Evolutionary conservation across 2,888 invertebrate genomes (phyloP), one percentile per base, ranked within the genome.

Genomic region (Harpalus rufipes): DNA sequence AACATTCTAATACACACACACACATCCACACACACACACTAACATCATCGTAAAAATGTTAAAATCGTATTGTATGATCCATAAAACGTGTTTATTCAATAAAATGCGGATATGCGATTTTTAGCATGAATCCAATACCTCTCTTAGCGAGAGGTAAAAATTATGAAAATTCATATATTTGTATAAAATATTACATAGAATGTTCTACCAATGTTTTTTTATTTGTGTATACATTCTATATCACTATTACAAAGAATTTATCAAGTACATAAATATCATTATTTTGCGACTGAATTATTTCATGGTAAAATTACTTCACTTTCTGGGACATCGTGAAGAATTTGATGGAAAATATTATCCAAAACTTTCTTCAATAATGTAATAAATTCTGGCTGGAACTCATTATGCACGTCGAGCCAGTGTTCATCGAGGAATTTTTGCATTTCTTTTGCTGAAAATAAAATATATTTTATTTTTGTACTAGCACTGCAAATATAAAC

Each of bases 381-480:
- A 10, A 7, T 82, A 14, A 81, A 7, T 8, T 56, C 81, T 7
- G 18, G 12, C 7, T 51, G 12, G 8, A 82, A 68, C 80, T 91
- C 91, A 84, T 86, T 4, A n/a, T 81, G 41, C 8, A 81, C 41
- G 14, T 81, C 61, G 2, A 3, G 86, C 89, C 91, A 91, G 86
- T 91, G 91, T 51, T 91, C 91, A 86, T 92, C 91, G 68, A 92
- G 86, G 81, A 92, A 89, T 80, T 88, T 87, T 85, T 91, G 91
- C 89, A 91, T 91, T 85, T 90, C 89, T 7, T 89, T 89, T 58
- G 91, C 91, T 91, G 86, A 85, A 89, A 89, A 72, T 14, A 72
- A 41, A 68, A 21, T 14, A 72, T 16, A 41, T 44, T 10, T 59
- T 14, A 59, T 14, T 58, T 58, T n/a, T 14, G 8, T 6, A 56